phyloP scores from a whole-genome alignment of 2,888 invertebrate genomes.

The Temnothorax ravouxi region DNA sequence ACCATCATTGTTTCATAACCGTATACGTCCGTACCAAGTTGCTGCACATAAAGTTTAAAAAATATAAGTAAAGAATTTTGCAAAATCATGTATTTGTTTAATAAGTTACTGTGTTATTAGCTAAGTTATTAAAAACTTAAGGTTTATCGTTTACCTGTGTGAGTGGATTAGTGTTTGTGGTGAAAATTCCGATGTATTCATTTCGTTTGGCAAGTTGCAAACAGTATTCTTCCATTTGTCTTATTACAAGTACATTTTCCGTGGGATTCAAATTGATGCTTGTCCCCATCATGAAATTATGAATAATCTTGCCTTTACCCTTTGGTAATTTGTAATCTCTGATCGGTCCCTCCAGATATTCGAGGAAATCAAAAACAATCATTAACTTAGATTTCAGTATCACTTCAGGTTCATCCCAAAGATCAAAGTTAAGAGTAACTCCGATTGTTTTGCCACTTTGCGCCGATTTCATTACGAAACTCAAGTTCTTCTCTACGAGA shows the following conservation, averaged over 20 bases:
- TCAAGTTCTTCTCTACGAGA: slow-evolving; percentile 91
- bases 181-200: slow-evolving; percentile 92
- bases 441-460: slow-evolving; percentile 88
- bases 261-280: slow-evolving; percentile 89
- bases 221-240: slow-evolving; percentile 92
- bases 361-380: slow-evolving; percentile 93
- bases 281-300: slow-evolving; percentile 96
- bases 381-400: slow-evolving; percentile 90
- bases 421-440: slow-evolving; percentile 93
- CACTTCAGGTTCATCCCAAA: slow-evolving; percentile 92
- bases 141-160: slow-evolving; percentile 89
- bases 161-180: slow-evolving; percentile 95
- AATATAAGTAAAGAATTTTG: background rate
- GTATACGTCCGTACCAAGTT: slow-evolving; percentile 93
- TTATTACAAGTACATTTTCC: slow-evolving; percentile 93
- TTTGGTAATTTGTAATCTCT: slow-evolving; percentile 89
- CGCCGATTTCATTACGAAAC: slow-evolving; percentile 90
- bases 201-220: slow-evolving; percentile 89
- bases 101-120: background rate
- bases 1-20: slow-evolving; percentile 92
- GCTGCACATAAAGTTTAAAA: slow-evolving; percentile 87
- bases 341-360: slow-evolving; percentile 92
- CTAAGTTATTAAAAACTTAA: background rate
- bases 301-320: slow-evolving; percentile 91
- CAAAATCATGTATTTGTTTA: background rate